A percentile compares a stretch with the other conserved stretches of the same genome.
Conservation (phyloP, 2,888 invertebrate species). For the Bombylius major region DNA sequence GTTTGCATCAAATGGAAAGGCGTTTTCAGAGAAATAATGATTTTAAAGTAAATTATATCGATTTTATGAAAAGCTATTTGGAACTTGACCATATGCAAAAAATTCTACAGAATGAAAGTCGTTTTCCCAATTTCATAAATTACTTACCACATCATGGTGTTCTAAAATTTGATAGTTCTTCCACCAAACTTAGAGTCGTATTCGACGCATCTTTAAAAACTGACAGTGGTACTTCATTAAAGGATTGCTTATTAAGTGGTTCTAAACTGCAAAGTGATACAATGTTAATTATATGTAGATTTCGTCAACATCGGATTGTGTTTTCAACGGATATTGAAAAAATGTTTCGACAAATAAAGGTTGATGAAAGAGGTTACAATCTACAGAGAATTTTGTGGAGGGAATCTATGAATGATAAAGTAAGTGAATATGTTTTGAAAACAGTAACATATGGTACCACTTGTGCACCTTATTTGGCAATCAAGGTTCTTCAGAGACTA, state of each 20-base stretch:
- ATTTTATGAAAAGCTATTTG: not conserved
- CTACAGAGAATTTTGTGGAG: conserved; percentile 3
- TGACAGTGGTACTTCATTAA: not conserved
- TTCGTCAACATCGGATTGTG: not conserved
- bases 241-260: conserved; percentile 1
- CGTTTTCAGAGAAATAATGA: not conserved
- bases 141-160: conserved; percentile 7
- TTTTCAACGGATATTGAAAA: conserved; percentile 1
- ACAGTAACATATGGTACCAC: conserved; percentile 3
- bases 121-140: not conserved
- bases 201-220: conserved; percentile 3
- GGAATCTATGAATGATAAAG: not conserved
- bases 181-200: conserved; percentile 3
- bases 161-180: not conserved
- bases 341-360: not conserved
- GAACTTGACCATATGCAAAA: not conserved
- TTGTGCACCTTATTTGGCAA: conserved; percentile 1
- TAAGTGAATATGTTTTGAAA: not conserved
- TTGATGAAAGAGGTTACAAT: not conserved
- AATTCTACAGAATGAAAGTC: not conserved
- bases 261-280: not conserved
- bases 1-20: not conserved
- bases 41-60: too few species aligned
- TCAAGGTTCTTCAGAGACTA: not conserved
- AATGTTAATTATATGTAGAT: not conserved